phyloP scores from a whole-genome alignment of 2,797 vertebrate species.

The Sebastes alutus region DNA sequence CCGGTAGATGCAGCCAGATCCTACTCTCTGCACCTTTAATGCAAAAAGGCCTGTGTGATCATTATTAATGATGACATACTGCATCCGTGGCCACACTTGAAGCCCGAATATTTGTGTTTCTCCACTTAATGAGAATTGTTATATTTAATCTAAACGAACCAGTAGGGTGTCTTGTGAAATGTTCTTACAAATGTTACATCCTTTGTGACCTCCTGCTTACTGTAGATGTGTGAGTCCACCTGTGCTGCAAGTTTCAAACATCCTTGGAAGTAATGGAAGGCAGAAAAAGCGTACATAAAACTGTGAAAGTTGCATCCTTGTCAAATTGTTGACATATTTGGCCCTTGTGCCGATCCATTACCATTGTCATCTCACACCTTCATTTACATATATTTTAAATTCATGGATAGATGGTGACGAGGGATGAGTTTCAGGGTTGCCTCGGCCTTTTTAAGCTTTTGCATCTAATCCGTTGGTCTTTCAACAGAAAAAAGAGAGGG shows the following conservation, averaged over 20 bases:
- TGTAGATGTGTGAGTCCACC: not conserved
- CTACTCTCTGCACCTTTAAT: not conserved
- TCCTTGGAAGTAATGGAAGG: not conserved
- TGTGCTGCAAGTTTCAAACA: not conserved
- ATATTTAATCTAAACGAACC: not conserved
- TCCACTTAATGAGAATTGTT: not conserved
- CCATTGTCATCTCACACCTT: conserved; percentile 1
- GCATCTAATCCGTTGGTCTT: conserved; percentile 24
- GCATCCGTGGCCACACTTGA: not conserved
- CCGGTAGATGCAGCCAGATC: not conserved
- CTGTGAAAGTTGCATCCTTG: not conserved
- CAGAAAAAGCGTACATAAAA: not conserved
- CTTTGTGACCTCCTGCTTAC: not conserved
- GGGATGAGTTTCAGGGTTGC: not conserved
- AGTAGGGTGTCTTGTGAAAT: not conserved
- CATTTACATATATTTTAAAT: conserved; percentile 14
- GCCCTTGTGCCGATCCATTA: conserved; percentile 28
- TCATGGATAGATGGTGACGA: not conserved
- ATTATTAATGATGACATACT: not conserved
- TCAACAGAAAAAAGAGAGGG: conserved; percentile 95
- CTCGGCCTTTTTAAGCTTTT: not conserved
- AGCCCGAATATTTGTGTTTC: not conserved
- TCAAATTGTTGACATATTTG: not conserved
- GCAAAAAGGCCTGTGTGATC: not conserved
- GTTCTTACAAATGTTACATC: too few relatives aligned